These are phyloP conservation scores for Crocidura indochinensis DNA, from an alignment of 2,797 vertebrate species.

Conservation along the genomic window DNA sequence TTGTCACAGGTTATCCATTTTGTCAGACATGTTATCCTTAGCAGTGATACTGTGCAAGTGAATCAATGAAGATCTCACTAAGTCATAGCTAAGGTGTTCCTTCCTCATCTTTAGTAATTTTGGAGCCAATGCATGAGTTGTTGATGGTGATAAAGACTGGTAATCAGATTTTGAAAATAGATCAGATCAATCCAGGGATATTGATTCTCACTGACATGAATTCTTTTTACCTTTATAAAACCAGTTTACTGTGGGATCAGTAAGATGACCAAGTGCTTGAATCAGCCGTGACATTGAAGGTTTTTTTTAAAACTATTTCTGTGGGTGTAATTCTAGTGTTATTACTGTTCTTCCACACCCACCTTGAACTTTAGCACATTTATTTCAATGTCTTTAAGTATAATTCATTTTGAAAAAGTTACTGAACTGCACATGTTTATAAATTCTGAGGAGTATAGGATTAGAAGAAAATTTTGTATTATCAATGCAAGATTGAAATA, in stretches of 20 bases:
- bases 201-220: not conserved
- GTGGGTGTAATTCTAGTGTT: not conserved
- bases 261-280: not conserved
- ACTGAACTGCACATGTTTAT: not conserved
- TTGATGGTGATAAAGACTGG: not conserved
- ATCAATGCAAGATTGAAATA: not conserved
- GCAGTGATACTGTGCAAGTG: constrained; percentile 55
- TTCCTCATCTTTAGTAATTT: constrained; percentile 24
- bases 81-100: constrained; percentile 49
- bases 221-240: constrained; percentile 9
- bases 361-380: not conserved
- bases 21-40: constrained; percentile 74
- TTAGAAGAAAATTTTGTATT: constrained; percentile 4
- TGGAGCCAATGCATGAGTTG: not conserved
- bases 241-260: not conserved
- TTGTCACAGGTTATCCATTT: constrained; percentile 78
- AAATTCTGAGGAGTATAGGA: constrained; percentile 33
- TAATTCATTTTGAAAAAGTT: constrained; percentile 12
- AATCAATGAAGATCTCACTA: constrained; percentile 49
- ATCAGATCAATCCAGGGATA: not conserved
- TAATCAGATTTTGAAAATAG: not conserved
- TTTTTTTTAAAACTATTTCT: not conserved
- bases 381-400: constrained; percentile 8
- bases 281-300: not conserved
- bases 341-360: not conserved